Evolutionary conservation across 2,113 vertebrate species (phyloP).

Genomic region (Elaphurus davidianus): DNA sequence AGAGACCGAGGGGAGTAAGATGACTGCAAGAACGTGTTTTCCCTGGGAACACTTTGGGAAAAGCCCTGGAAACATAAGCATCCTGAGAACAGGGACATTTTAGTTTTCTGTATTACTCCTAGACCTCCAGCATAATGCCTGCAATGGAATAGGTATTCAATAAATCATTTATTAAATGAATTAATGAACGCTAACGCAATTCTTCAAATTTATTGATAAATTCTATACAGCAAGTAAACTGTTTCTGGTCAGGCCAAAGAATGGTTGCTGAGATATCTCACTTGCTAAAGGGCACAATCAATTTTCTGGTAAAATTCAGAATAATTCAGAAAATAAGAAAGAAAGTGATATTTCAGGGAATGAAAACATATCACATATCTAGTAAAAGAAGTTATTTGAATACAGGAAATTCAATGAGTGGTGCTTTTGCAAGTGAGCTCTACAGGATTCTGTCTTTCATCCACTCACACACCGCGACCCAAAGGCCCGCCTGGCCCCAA

Average conservation of each 20-base stretch:
- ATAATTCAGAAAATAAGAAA: background rate
- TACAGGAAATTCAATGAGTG: background rate
- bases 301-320: background rate
- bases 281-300: background rate
- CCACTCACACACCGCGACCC: background rate
- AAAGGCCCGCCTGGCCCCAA: background rate
- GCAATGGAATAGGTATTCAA: background rate
- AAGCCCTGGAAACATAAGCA: background rate
- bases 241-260: background rate
- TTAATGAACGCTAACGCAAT: background rate
- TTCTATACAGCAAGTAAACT: background rate
- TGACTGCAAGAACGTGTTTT: background rate
- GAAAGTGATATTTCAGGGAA: background rate
- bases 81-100: background rate
- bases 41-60: background rate
- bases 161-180: background rate
- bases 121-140: background rate
- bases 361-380: background rate
- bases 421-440: background rate
- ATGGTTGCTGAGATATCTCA: background rate
- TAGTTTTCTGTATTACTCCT: background rate
- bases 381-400: constrained; percentile 4
- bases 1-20: background rate
- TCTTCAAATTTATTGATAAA: background rate
- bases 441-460: background rate